Conservation (phyloP, 2,797 vertebrate genomes). For the Periparus ater region DNA sequence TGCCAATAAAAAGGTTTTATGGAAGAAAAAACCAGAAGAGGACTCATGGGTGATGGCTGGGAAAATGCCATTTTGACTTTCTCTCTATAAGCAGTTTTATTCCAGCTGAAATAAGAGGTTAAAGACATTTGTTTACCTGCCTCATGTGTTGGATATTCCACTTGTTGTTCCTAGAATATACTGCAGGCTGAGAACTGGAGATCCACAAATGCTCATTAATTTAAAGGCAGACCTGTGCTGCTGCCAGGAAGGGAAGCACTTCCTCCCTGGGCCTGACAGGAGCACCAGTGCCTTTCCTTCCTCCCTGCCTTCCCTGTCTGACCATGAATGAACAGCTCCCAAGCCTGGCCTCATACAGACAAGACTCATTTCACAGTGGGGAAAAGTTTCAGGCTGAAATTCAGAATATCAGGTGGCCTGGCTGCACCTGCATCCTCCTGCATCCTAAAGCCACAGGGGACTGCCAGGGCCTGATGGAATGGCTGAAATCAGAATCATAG, state of each 20-base stretch:
- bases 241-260: neutral
- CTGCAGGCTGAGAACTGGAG: neutral
- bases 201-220: neutral
- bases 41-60: too few species aligned
- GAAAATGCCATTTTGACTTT: neutral
- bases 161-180: neutral
- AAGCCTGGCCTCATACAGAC: neutral
- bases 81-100: neutral
- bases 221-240: neutral
- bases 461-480: neutral
- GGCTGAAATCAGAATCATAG: neutral
- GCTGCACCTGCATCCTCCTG: neutral
- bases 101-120: neutral
- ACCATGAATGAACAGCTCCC: neutral
- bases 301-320: neutral
- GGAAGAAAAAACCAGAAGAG: neutral
- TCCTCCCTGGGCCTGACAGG: neutral
- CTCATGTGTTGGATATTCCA: neutral
- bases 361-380: neutral
- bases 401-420: neutral
- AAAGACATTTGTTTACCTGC: neutral
- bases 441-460: neutral
- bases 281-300: neutral
- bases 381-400: neutral
- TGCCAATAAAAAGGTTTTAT: neutral